A percentile compares a stretch with the other conserved stretches of the same genome.
phyloP scores from a whole-genome alignment of 2,113 vertebrate species.

The Axis porcinus region DNA sequence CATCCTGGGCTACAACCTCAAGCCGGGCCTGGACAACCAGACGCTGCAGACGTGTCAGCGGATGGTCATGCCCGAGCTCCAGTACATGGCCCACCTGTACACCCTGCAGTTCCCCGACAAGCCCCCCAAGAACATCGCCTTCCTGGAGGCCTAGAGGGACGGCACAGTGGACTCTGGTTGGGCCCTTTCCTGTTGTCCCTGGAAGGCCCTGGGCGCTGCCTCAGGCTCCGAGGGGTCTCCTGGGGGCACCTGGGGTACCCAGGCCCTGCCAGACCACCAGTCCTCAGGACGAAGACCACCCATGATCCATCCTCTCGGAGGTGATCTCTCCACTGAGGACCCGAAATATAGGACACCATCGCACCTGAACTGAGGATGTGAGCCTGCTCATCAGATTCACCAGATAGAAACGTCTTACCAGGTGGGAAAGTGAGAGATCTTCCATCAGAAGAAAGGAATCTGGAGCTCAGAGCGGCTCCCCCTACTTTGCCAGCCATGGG shows the following conservation, averaged over 20 bases:
- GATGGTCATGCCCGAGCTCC: conserved; percentile 87
- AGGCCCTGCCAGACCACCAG: background rate
- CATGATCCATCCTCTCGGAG: too few species aligned
- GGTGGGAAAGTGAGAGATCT: rapidly evolving
- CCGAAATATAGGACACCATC: background rate
- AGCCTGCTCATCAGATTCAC: background rate
- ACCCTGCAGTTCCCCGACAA: conserved; percentile 82
- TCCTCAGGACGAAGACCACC: too few species aligned
- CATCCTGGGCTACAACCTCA: conserved; percentile 90
- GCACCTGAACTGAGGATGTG: too few species aligned
- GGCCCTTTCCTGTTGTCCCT: background rate
- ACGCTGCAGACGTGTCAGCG: conserved; percentile 78
- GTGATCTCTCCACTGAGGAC: rapidly evolving
- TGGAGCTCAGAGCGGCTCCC: background rate
- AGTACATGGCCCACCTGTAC: conserved; percentile 84
- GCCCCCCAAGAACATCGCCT: conserved; percentile 50
- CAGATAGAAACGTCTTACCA: background rate
- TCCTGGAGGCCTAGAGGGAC: background rate
- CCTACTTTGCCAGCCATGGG: background rate
- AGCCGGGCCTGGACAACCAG: conserved; percentile 64
- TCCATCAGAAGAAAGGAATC: too few species aligned
- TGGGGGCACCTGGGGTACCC: background rate
- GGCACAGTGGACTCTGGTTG: rapidly evolving
- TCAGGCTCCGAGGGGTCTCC: background rate
- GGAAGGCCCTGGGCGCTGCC: background rate